Evolutionary conservation across 2,888 invertebrate genomes (phyloP).

Genomic region (Tipula helvola): DNA sequence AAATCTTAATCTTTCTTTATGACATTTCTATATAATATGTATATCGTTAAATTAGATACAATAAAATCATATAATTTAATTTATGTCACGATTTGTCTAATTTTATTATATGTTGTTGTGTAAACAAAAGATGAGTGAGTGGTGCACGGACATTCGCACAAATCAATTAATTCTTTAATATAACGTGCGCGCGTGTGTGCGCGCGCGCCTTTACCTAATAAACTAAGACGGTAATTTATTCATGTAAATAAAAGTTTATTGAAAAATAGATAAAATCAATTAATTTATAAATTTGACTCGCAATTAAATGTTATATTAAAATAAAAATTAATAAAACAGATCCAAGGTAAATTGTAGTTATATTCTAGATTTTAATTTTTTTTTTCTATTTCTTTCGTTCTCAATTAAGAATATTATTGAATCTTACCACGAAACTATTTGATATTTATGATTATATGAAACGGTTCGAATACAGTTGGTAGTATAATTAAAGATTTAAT

Average conservation of each 20-base stretch:
- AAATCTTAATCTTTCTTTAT: not conserved
- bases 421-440: not conserved
- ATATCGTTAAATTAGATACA: not conserved
- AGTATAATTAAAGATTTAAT: not conserved
- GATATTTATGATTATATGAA: not conserved
- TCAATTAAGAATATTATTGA: not conserved
- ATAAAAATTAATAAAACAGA: not conserved
- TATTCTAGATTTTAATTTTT: not conserved
- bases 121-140: not conserved
- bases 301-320: not conserved
- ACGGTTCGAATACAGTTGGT: not conserved
- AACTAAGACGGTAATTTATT: not conserved
- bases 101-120: not conserved
- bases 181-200: not conserved
- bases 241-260: not conserved
- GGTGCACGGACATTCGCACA: not conserved
- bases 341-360: not conserved
- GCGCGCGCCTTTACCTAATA: not conserved
- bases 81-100: not conserved
- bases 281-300: not conserved
- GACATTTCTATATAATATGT: not conserved
- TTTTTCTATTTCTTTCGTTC: not conserved
- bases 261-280: not conserved
- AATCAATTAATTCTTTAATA: not conserved
- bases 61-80: not conserved